phyloP scores from a whole-genome alignment of 2,113 vertebrate genomes.

The Astur gentilis region DNA sequence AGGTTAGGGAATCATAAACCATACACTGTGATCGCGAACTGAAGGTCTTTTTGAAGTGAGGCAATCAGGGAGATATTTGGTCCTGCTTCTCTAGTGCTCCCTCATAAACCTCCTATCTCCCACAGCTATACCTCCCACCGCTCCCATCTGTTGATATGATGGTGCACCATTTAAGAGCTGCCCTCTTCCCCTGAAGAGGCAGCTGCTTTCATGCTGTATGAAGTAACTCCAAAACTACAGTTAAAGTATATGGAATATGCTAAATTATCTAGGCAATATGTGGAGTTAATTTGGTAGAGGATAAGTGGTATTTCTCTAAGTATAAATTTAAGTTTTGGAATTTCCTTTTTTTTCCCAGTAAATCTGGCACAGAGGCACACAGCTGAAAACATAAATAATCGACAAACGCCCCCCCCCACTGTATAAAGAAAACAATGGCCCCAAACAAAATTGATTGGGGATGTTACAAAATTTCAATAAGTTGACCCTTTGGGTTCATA shows the following conservation, averaged over 20 bases:
- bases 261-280: neutral
- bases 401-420: rapidly evolving
- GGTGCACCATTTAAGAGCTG: neutral
- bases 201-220: neutral
- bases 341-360: neutral
- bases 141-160: neutral
- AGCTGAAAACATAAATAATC: neutral
- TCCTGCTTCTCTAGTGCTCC: neutral
- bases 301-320: neutral
- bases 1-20: neutral
- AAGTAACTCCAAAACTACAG: neutral
- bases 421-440: neutral
- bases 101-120: neutral
- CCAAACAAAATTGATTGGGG: neutral
- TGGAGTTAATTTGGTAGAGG: neutral
- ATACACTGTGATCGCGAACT: neutral
- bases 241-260: neutral
- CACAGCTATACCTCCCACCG: neutral
- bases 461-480: neutral
- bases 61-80: neutral
- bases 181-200: neutral
- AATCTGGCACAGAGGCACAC: neutral
- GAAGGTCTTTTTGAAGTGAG: neutral
- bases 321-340: neutral
- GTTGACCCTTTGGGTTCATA: neutral